phyloP scores from a whole-genome alignment of 2,797 vertebrate genomes.

The Gallinago nigripennis region DNA sequence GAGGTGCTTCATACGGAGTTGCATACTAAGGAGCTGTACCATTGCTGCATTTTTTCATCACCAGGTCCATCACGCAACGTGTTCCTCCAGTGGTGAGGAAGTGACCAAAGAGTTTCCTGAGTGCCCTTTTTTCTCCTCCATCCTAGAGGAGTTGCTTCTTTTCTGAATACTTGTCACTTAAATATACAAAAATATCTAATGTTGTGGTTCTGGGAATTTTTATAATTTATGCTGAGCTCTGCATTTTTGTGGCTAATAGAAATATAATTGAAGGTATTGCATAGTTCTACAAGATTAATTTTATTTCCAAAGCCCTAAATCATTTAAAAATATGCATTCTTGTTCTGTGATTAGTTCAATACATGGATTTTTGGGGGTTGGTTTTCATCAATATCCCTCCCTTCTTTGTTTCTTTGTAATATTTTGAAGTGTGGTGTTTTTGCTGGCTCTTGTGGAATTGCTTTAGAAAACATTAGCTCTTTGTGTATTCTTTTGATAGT shows the following conservation, averaged over 20 bases:
- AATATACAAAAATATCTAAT: not conserved
- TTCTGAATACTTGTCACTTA: not conserved
- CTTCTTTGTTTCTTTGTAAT: not conserved
- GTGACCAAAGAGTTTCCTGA: not conserved
- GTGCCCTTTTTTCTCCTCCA: not conserved
- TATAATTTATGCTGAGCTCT: conserved; percentile 41
- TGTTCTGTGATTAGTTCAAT: conserved; percentile 13
- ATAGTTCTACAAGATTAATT: conserved; percentile 30
- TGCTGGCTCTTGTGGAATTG: not conserved
- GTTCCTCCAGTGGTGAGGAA: not conserved
- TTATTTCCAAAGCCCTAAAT: conserved; percentile 23
- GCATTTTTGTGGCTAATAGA: conserved; percentile 52
- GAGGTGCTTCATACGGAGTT: not conserved
- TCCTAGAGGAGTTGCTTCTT: not conserved
- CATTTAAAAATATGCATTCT: not conserved
- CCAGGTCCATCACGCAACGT: not conserved
- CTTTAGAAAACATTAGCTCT: not conserved
- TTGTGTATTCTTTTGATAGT: not conserved
- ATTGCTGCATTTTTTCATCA: not conserved
- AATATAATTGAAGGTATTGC: conserved; percentile 34
- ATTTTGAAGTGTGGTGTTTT: not conserved
- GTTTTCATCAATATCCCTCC: not conserved
- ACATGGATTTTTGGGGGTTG: not conserved
- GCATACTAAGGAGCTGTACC: not conserved
- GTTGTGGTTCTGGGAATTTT: not conserved